Conservation (phyloP, 1,140 invertebrate species). For the Bradynema listronoti region DNA sequence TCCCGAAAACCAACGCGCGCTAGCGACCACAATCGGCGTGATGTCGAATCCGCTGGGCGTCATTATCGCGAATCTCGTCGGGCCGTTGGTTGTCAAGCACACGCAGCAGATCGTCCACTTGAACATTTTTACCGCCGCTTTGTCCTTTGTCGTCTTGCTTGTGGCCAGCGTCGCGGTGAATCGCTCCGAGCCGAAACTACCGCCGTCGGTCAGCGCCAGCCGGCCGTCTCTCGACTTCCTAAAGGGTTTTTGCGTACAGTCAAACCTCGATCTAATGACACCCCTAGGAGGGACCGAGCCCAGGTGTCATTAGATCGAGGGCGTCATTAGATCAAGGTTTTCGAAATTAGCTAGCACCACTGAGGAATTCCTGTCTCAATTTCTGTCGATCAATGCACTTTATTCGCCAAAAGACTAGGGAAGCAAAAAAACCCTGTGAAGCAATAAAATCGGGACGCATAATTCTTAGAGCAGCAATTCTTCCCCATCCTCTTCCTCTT, state of each 20-base stretch:
- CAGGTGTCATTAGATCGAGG: too few species aligned
- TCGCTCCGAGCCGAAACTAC: slow-evolving; percentile 53
- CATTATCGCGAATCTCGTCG: slow-evolving; percentile 50
- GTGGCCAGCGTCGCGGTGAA: slow-evolving; percentile 47
- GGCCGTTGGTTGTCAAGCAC: slow-evolving; percentile 41
- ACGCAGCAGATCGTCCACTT: slow-evolving; percentile 43
- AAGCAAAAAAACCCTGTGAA: too few species aligned
- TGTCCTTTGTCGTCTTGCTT: slow-evolving; percentile 39
- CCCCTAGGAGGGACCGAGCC: too few species aligned
- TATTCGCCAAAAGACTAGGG: too few species aligned
- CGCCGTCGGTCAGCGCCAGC: slow-evolving; percentile 46
- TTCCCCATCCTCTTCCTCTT: too few species aligned
- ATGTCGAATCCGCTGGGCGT: slow-evolving; percentile 57
- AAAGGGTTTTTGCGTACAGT: slow-evolving; percentile 35
- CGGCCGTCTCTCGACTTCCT: slow-evolving; percentile 51
- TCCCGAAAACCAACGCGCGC: slow-evolving; percentile 51
- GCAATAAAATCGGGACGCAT: too few species aligned
- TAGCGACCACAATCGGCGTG: slow-evolving; percentile 50
- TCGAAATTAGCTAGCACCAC: too few species aligned
- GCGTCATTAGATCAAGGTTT: too few species aligned
- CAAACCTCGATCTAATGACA: too few species aligned
- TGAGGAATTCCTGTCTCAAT: too few species aligned
- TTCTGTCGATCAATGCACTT: too few species aligned
- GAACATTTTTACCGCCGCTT: slow-evolving; percentile 47
- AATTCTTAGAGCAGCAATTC: too few species aligned